Conservation (phyloP, 2,113 vertebrate genomes). For the Cebus imitator region DNA sequence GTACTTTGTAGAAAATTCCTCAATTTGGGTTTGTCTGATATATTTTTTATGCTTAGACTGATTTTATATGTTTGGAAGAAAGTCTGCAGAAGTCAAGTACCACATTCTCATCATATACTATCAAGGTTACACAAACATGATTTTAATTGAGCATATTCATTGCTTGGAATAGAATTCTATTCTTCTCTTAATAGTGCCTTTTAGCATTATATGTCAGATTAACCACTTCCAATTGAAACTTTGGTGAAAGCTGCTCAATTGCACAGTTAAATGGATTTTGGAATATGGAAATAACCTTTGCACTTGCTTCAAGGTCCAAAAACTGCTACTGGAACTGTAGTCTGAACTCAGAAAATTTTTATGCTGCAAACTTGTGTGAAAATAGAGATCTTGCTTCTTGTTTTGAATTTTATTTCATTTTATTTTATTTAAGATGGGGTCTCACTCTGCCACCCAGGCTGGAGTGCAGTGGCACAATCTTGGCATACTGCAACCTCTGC, state of each 20-base stretch:
- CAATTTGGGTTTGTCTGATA: background rate
- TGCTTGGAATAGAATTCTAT: background rate
- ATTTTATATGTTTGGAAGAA: background rate
- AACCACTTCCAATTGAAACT: background rate
- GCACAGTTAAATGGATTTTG: background rate
- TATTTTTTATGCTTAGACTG: background rate
- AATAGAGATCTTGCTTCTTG: background rate
- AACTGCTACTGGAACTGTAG: background rate
- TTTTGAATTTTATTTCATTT: background rate
- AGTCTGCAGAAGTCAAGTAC: background rate
- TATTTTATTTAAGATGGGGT: background rate
- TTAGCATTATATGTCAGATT: background rate
- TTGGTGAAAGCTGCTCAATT: background rate
- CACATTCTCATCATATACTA: background rate
- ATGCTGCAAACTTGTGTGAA: background rate
- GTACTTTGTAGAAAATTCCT: background rate
- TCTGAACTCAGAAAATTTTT: background rate
- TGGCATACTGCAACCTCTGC: background rate
- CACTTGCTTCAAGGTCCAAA: background rate
- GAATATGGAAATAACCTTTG: background rate
- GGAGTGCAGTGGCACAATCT: background rate
- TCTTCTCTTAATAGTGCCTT: background rate
- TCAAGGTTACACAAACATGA: background rate
- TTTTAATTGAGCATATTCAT: conserved; percentile 3
- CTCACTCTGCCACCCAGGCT: background rate